Percentiles rank a stretch among this genome's conserved stretches.
phyloP scores from a whole-genome alignment of 2,797 vertebrate species.

The Poecilia velifera region DNA sequence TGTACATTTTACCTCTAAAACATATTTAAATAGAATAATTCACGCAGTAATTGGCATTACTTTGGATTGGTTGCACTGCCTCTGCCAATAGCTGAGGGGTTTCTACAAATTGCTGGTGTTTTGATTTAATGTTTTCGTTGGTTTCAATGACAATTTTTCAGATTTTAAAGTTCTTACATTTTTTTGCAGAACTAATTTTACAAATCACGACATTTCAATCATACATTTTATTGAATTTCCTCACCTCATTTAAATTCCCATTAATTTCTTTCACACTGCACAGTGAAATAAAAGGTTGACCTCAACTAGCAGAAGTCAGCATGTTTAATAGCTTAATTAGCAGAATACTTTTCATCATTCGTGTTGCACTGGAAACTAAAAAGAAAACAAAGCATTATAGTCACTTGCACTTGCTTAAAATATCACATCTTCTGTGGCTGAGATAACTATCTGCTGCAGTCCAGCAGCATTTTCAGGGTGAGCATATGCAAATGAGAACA shows the following conservation, averaged over 20 bases:
- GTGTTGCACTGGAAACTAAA: background rate
- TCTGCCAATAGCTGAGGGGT: background rate
- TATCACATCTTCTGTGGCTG: conserved; percentile 20
- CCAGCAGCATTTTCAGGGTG: background rate
- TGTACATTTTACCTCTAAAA: background rate
- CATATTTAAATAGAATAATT: background rate
- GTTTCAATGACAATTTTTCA: background rate
- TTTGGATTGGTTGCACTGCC: background rate
- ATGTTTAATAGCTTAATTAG: conserved; percentile 17
- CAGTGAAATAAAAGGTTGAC: conserved; percentile 37
- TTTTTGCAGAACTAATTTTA: background rate
- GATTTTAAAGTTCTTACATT: background rate
- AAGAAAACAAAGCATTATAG: conserved; percentile 15
- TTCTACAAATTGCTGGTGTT: background rate
- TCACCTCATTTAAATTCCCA: background rate
- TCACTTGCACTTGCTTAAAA: conserved; percentile 29
- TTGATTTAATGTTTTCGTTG: background rate
- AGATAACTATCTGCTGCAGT: conserved; percentile 31
- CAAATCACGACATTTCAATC: background rate
- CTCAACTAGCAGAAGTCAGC: conserved; percentile 48
- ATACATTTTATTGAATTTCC: background rate
- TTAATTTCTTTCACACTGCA: conserved; percentile 3
- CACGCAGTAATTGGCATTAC: background rate
- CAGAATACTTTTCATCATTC: conserved; percentile 10
- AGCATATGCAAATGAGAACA: conserved; percentile 4